A percentile compares a stretch with the other conserved stretches of the same genome.
These are phyloP conservation scores for Diploptera punctata DNA, from an alignment of 2,888 invertebrate species.

Conservation along the genomic window DNA sequence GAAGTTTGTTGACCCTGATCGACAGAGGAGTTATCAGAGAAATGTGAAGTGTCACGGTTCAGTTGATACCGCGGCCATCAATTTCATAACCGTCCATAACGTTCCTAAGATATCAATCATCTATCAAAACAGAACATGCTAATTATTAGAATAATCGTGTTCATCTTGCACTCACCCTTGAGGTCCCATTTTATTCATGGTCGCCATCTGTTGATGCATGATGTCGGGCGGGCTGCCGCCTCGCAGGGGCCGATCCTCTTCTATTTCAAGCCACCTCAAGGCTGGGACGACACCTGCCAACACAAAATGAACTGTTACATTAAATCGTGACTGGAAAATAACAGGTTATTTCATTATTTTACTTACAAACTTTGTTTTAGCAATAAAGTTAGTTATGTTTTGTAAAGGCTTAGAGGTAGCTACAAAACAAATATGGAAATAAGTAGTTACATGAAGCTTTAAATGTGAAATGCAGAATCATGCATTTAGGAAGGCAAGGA, in stretches of 20 bases:
- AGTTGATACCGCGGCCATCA: neutral
- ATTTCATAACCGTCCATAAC: neutral
- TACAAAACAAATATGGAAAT: no score
- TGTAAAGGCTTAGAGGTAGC: no score
- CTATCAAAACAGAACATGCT: neutral
- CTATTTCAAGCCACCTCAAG: neutral
- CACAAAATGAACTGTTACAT: no score
- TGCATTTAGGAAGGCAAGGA: no score
- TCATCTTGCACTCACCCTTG: slow-evolving; percentile 2
- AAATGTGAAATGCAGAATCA: no score
- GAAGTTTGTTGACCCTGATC: neutral
- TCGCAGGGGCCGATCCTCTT: neutral
- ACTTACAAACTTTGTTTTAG: no score
- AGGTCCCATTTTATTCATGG: slow-evolving; percentile 5
- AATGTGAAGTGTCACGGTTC: neutral
- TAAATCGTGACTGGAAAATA: no score
- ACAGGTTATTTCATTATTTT: no score
- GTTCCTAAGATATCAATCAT: neutral
- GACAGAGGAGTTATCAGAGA: neutral
- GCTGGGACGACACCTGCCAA: neutral
- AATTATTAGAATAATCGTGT: neutral
- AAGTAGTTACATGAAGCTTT: no score
- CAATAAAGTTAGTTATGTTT: no score
- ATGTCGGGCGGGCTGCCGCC: neutral
- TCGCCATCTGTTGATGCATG: slow-evolving; percentile 6